Base-by-base conservation (phyloP, 1,140 invertebrate genomes). In the Uloborus diversus region DNA sequence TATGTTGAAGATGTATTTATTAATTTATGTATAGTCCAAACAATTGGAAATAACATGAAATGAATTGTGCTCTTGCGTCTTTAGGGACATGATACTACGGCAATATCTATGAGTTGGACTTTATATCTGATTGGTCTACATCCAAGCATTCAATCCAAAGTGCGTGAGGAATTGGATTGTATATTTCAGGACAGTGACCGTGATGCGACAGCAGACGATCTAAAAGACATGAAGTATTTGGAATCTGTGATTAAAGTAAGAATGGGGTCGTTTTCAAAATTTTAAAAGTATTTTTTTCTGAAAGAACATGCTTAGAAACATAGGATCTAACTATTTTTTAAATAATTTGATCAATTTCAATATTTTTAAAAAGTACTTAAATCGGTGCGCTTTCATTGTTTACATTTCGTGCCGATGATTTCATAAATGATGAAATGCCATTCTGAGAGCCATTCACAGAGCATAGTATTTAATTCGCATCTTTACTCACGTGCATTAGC, bases 131-230 rank as follows among this genome's bases (percentile, higher is more conserved):
- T 96, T 81, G 89, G 94, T 0, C 85, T 92, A 47, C 89, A 93
- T 84, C 94, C 92, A 23, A 89, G 93, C 23, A 90, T 95, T 1
- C 94, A 96, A 83, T 89, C 87, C 69, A 93, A 92, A 86, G 93
- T 93, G 0, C 93, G 93, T 79, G 88, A 90, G 56, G 94, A 96
- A 88, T 91, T 96, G 79, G 94, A 95, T 83, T 84, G 86, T 81
- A 89, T 94, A 0, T 88, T 96, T 32, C 92, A 92, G 14, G 83
- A 84, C 17, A 17, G 47, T 17, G 85, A 89, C 1, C 85, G 89
- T 35, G 82, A 84, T 3, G 86, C 89, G 0, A 91, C 89, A 0
- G 86, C 89, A 80, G 90, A 92, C 65, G 92, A 93, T 84, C 82
- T 93, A 49, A 85, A 87, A 65, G 86, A 90, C 70, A 89, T 94